These are phyloP conservation scores for Melipona bicolor DNA, from an alignment of 2,888 invertebrate species.

Conservation along the genomic window DNA sequence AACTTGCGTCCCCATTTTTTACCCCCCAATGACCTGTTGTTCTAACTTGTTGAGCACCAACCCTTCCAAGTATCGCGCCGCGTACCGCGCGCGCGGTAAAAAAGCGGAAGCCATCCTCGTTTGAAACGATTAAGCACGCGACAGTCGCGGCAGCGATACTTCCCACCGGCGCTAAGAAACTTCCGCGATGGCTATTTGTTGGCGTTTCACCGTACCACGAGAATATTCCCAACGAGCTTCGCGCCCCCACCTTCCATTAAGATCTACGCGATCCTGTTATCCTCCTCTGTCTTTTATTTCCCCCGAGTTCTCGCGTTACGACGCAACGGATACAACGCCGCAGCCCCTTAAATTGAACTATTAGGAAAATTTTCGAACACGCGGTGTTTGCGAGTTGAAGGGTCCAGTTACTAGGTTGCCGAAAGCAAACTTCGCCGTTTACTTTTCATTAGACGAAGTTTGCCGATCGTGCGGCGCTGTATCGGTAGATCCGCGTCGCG, in stretches of 20 bases:
- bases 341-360: background rate
- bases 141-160: conserved; percentile 9
- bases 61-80: background rate
- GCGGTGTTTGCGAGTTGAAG: background rate
- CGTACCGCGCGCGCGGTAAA: background rate
- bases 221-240: conserved; percentile 3
- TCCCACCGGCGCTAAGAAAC: background rate
- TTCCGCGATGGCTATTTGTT: background rate
- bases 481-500: background rate
- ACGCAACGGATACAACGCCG: background rate
- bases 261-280: background rate
- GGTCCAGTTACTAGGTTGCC: background rate
- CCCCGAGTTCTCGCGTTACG: too few species aligned
- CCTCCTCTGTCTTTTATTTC: background rate
- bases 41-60: conserved; percentile 31
- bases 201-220: background rate
- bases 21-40: conserved; percentile 31
- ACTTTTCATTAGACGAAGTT: background rate
- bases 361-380: background rate
- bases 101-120: conserved; percentile 2
- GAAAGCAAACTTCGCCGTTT: background rate
- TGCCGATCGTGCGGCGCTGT: background rate
- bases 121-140: conserved; percentile 35
- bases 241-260: background rate
- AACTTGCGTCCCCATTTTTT: background rate